These are phyloP conservation scores for Synergus laeviventris DNA, from an alignment of 2,888 invertebrate genomes.

Conservation along the genomic window DNA sequence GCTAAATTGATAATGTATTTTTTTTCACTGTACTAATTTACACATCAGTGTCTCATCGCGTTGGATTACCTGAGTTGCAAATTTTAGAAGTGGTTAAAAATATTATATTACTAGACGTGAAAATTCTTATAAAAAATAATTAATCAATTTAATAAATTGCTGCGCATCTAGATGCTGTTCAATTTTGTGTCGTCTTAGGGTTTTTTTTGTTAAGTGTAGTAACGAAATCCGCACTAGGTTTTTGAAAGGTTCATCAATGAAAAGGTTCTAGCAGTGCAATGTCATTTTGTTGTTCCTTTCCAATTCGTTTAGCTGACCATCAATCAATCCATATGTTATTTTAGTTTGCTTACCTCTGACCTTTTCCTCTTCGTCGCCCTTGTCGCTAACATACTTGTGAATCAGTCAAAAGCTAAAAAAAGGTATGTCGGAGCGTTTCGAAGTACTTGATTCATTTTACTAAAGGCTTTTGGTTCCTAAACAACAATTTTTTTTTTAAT, in stretches of 20 bases:
- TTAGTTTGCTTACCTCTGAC: constrained; percentile 24
- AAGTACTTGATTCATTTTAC: constrained; percentile 2
- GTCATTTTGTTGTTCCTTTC: neutral
- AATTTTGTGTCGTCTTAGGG: constrained; percentile 5
- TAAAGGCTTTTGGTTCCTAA: neutral
- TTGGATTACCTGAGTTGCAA: neutral
- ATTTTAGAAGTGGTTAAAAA: neutral
- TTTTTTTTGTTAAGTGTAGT: neutral
- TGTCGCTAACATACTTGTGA: constrained; percentile 32
- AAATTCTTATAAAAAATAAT: neutral
- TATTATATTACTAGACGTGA: neutral
- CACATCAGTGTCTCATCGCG: neutral
- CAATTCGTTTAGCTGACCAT: neutral
- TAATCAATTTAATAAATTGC: neutral
- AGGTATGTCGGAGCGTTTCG: constrained; percentile 30
- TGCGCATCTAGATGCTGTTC: constrained; percentile 17
- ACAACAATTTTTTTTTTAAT: neutral
- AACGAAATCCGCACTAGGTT: constrained; percentile 25
- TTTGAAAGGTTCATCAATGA: constrained; percentile 13
- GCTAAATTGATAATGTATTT: neutral
- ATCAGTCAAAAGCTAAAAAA: constrained; percentile 33
- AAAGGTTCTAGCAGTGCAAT: neutral
- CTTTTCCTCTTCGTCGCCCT: constrained; percentile 1
- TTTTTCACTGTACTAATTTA: constrained; percentile 5
- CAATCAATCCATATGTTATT: neutral